Conservation (phyloP, 1,140 invertebrate species). For the Bombus haemorrhoidalis region DNA sequence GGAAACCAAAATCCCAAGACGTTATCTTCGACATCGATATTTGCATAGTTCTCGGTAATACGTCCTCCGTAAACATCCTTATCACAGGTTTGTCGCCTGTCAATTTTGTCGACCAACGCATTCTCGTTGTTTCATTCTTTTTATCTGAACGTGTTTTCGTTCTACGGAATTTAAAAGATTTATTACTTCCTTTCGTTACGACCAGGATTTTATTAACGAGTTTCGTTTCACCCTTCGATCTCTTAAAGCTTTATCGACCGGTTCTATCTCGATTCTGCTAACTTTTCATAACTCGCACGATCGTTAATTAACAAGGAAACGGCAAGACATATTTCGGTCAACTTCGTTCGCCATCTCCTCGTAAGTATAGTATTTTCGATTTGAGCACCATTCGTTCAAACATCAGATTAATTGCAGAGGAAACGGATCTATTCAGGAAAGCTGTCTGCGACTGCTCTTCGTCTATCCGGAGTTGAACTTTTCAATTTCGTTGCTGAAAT, state of each 20-base stretch:
- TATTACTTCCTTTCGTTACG: neutral
- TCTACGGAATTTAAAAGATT: neutral
- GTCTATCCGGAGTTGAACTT: too few species aligned
- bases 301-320: too few species aligned
- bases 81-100: constrained; percentile 29
- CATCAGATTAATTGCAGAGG: too few species aligned
- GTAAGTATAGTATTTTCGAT: neutral
- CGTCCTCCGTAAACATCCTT: constrained; percentile 33
- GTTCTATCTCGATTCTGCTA: neutral
- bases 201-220: neutral
- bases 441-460: too few species aligned
- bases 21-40: constrained; percentile 37
- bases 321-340: too few species aligned
- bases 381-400: too few species aligned
- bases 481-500: too few species aligned
- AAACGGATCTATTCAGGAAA: too few species aligned
- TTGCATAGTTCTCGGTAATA: constrained; percentile 18
- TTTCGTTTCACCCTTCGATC: neutral
- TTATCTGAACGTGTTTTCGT: neutral
- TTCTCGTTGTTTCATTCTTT: neutral
- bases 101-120: neutral
- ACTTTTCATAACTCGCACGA: neutral
- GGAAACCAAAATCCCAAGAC: neutral
- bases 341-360: too few species aligned
- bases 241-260: neutral